Base-by-base conservation (phyloP, 1,140 invertebrate genomes). In the Phymorhynchus buccinoides region DNA sequence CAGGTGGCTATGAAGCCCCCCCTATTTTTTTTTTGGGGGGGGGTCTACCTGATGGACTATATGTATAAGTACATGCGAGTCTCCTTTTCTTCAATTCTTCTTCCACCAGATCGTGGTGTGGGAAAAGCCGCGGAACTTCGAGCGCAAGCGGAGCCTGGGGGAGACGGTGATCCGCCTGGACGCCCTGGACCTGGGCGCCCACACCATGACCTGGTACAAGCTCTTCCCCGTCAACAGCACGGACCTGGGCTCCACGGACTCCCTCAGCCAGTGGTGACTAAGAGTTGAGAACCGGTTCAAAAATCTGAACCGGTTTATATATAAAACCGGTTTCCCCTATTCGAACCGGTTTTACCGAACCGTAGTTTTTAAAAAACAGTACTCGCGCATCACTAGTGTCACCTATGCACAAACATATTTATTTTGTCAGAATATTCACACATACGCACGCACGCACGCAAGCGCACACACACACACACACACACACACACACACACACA, bases 131-230 rank as follows among this genome's bases (percentile, higher is more conserved):
- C 96, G 96, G 86, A 96, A 96, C 4, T 92, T 94, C 84, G 93
- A 97, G 90, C 97, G 97, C 93, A 97, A 97, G 93, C 98, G 97
- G 92, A 95, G 96, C 84, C 93, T 98, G 44, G 97, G 97, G 22
- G 97, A 97, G 37, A 96, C 96, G 0, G 97, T 97, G 93, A 95
- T 98, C 85, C 95, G 96, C 83, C 94, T 98, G 81, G 96, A 97
- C 91, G 95, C 95, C 87, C 93, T 98, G 66, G 95, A 96, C 39
- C 94, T 97, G 27, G 95, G 96, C 27, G 95, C 96, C 90, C 94
- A 96, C 77, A 96, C 96, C 37, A 95, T 96, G 83, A 96, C 96
- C 66, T 98, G 97, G 56, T 98, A 98, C 93, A 96, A 96, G 87
- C 94, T 98, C 80, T 97, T 97, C 92, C 96, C 89, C 30, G 77